phyloP scores from a whole-genome alignment of 2,888 invertebrate species.

The Ariolimax columbianus region DNA sequence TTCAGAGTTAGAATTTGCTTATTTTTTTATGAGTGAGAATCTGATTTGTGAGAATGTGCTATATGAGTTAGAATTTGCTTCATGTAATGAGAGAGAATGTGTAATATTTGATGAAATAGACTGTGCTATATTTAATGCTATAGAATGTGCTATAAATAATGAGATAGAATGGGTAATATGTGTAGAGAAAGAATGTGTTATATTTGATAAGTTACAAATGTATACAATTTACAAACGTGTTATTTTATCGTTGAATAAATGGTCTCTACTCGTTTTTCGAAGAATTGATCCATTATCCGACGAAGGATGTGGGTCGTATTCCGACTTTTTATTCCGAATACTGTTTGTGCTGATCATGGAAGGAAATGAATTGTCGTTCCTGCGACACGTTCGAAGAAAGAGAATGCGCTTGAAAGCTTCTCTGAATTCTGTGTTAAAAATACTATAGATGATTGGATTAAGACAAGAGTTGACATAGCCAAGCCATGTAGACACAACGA shows the following conservation, averaged over 20 bases:
- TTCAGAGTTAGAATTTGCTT: too few relatives aligned
- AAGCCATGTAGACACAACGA: conserved; percentile 94
- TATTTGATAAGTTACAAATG: neutral
- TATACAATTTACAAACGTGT: conserved; percentile 46
- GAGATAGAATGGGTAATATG: neutral
- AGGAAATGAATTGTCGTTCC: neutral
- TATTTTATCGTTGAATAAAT: conserved; percentile 53
- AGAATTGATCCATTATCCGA: conserved; percentile 57
- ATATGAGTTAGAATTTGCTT: too few relatives aligned
- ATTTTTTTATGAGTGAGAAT: too few relatives aligned
- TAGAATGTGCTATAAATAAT: neutral
- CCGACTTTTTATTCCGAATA: conserved; percentile 52
- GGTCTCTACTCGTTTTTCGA: conserved; percentile 54
- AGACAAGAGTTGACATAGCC: conserved; percentile 98
- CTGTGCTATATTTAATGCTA: too few relatives aligned
- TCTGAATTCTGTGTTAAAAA: conserved; percentile 99
- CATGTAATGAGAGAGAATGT: too few relatives aligned
- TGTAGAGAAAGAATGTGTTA: neutral
- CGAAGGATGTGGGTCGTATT: conserved; percentile 56
- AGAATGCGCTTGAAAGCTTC: conserved; percentile 92
- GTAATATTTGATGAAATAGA: too few relatives aligned
- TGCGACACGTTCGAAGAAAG: conserved; percentile 41
- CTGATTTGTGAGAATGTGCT: too few relatives aligned
- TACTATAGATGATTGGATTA: conserved; percentile 98
- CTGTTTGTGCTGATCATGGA: conserved; percentile 5